A percentile compares a stretch with the other conserved stretches of the same genome.
Conservation (phyloP, 1,140 invertebrate species). For the Eriocheir sinensis region DNA sequence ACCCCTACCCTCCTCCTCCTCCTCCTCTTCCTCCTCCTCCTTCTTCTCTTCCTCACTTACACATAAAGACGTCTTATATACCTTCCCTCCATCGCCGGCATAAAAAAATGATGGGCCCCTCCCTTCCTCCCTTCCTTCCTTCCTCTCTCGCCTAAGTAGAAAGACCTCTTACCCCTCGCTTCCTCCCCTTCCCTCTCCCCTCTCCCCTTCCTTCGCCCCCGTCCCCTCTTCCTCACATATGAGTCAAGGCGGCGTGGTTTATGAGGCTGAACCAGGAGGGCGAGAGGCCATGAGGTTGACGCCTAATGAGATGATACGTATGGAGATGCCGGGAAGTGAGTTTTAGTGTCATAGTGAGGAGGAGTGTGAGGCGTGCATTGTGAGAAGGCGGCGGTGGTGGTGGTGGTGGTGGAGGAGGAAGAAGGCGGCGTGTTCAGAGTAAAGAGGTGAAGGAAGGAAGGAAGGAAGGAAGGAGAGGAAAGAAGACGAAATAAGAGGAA, state of each 20-base stretch:
- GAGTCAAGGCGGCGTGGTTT: conserved; percentile 53
- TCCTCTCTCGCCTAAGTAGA: not conserved
- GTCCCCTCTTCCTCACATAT: conserved; percentile 57
- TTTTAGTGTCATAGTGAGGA: conserved; percentile 60
- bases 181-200: not conserved
- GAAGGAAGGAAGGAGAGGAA: not conserved
- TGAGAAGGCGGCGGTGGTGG: no score
- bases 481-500: not conserved
- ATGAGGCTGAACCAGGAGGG: conserved; percentile 45
- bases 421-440: not conserved
- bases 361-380: not conserved
- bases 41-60: not conserved
- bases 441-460: not conserved
- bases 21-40: conserved; percentile 43
- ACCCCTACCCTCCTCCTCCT: not conserved
- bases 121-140: conserved; percentile 33
- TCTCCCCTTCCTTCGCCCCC: no score
- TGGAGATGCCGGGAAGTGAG: conserved; percentile 60
- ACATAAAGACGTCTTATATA: not conserved
- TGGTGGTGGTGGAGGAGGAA: not conserved
- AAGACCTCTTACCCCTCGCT: not conserved
- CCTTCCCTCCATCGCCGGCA: conserved; percentile 20
- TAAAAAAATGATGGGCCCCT: conserved; percentile 24
- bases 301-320: conserved; percentile 74
- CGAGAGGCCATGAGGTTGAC: conserved; percentile 36